These are phyloP conservation scores for Cynoglossus semilaevis DNA, from an alignment of 2,113 vertebrate genomes.

Conservation along the genomic window DNA sequence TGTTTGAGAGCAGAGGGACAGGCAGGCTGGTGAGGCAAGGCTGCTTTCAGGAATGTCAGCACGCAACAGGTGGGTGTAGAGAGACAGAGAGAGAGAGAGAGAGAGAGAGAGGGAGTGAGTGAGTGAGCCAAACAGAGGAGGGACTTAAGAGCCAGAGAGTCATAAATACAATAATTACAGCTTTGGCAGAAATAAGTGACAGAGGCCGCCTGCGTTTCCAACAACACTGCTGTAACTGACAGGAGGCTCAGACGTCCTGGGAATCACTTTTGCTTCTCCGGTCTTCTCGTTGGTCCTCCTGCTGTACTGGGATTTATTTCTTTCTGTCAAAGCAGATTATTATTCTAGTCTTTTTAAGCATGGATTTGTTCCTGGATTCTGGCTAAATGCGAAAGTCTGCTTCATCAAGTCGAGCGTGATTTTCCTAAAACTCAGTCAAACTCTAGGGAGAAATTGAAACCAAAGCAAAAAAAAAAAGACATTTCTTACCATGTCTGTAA, in stretches of 20 bases:
- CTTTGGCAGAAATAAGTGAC: constrained; percentile 33
- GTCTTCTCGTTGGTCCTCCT: not conserved
- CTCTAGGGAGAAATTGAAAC: not conserved
- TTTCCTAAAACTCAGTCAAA: not conserved
- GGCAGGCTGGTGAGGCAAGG: constrained; percentile 39
- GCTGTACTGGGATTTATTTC: constrained; percentile 8
- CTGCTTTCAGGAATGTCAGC: constrained; percentile 56
- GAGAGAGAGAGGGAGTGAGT: constrained; percentile 15
- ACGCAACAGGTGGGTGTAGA: constrained; percentile 42
- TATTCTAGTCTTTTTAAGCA: constrained; percentile 13
- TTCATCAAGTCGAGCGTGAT: not conserved
- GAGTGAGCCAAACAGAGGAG: constrained; percentile 44
- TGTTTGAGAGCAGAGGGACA: constrained; percentile 2
- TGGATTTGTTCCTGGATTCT: constrained; percentile 63
- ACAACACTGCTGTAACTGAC: constrained; percentile 22
- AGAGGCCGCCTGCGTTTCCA: constrained; percentile 24
- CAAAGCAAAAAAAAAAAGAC: not conserved
- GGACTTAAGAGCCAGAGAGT: constrained; percentile 54
- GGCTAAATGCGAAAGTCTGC: constrained; percentile 38
- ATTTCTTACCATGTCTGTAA: constrained; percentile 57
- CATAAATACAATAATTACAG: constrained; percentile 62
- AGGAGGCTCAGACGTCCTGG: not conserved
- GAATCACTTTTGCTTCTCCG: not conserved
- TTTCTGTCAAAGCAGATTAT: not conserved
- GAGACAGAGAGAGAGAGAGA: constrained; percentile 29